phyloP scores from a whole-genome alignment of 2,797 vertebrate genomes.

The Yasuhikotakia modesta region DNA sequence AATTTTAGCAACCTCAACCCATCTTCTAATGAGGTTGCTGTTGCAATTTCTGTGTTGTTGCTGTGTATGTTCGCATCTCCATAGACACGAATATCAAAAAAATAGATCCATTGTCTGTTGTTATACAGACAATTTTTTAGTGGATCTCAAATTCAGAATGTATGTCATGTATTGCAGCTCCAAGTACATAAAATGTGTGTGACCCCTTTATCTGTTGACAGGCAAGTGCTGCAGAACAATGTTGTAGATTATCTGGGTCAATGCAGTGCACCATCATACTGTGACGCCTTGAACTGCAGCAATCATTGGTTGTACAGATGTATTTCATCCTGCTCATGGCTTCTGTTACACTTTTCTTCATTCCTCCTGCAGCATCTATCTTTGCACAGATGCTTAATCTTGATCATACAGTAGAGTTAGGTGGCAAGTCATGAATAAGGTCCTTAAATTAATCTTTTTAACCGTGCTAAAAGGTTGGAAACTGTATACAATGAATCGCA shows the following conservation, averaged over 20 bases:
- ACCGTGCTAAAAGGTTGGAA: conserved; percentile 26
- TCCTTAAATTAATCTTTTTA: conserved; percentile 20
- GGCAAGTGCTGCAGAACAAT: conserved; percentile 43
- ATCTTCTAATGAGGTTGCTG: conserved; percentile 6
- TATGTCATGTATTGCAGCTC: conserved; percentile 40
- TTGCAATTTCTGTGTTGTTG: conserved; percentile 28
- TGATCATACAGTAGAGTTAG: conserved; percentile 27
- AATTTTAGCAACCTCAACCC: conserved; percentile 20
- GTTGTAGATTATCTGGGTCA: conserved; percentile 43
- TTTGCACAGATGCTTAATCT: conserved; percentile 34
- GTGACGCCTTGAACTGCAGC: conserved; percentile 40
- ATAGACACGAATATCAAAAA: conserved; percentile 24
- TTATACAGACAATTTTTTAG: conserved; percentile 16
- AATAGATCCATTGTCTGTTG: conserved; percentile 27
- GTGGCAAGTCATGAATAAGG: conserved; percentile 38
- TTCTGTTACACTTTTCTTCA: conserved; percentile 38
- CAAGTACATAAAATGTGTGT: conserved; percentile 39
- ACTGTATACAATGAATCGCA: conserved; percentile 43
- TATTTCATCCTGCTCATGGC: conserved; percentile 33
- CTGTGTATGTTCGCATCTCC: conserved; percentile 27
- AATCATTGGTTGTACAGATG: conserved; percentile 47
- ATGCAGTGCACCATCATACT: conserved; percentile 43
- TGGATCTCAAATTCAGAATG: conserved; percentile 38
- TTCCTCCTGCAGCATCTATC: conserved; percentile 25
- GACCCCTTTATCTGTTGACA: conserved; percentile 39